Evolutionary conservation across 2,113 vertebrate species (phyloP).

Genomic region (Notiomystis cincta): DNA sequence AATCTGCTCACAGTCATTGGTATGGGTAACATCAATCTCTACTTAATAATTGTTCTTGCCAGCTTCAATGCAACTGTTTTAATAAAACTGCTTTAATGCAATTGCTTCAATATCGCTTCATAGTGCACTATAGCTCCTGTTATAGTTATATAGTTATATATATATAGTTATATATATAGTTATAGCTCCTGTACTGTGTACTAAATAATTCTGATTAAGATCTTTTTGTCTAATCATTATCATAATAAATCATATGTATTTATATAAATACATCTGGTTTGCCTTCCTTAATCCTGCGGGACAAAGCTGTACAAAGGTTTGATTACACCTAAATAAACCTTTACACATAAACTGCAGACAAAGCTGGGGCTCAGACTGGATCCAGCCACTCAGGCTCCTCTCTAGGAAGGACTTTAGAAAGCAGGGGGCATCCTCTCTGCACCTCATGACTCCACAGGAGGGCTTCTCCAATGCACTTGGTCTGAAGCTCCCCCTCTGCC

Average conservation of each 20-base stretch:
- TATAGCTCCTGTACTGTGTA: background rate
- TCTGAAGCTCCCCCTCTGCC: background rate
- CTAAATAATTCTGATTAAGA: background rate
- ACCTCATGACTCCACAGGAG: background rate
- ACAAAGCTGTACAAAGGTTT: background rate
- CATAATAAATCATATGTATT: background rate
- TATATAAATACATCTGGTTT: background rate
- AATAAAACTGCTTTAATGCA: background rate
- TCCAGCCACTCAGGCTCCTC: background rate
- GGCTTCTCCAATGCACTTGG: background rate
- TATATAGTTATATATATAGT: too few relatives aligned
- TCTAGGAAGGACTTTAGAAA: background rate
- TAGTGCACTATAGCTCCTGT: background rate
- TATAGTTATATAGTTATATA: too few relatives aligned
- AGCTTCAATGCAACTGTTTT: background rate
- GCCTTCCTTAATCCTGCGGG: background rate
- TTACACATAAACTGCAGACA: background rate
- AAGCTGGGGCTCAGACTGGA: background rate
- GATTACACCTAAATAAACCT: background rate
- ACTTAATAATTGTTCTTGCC: background rate
- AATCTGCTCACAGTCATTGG: background rate
- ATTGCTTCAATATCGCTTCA: background rate
- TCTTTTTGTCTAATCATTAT: background rate
- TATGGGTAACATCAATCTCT: background rate
- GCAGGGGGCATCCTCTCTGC: background rate